Conservation (phyloP, 1,140 invertebrate species). For the Lordiphosa clarofinis region DNA sequence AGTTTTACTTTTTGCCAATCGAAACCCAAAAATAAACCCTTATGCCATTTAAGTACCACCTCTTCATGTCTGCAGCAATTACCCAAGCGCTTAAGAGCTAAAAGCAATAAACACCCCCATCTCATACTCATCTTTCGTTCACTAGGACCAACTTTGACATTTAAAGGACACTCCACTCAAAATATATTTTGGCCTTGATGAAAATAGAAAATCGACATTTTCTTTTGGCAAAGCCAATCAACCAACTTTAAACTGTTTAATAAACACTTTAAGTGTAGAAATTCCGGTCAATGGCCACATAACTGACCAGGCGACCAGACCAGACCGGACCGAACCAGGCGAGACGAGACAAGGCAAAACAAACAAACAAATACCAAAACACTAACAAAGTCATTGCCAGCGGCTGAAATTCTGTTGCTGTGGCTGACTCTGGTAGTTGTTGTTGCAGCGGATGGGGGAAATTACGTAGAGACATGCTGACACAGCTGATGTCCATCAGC, state of each 20-base stretch:
- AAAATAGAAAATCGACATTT: too few relatives aligned
- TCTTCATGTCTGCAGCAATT: too few relatives aligned
- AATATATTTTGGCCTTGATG: too few relatives aligned
- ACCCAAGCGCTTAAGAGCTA: too few relatives aligned
- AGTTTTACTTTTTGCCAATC: too few relatives aligned
- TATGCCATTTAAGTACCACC: too few relatives aligned
- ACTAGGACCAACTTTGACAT: too few relatives aligned
- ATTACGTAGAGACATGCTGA: constrained; percentile 30
- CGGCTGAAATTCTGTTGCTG: constrained; percentile 27
- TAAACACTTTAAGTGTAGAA: constrained; percentile 64
- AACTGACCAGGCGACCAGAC: constrained; percentile 30
- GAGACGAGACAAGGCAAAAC: constrained; percentile 8
- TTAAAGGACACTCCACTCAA: too few relatives aligned
- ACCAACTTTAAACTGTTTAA: constrained; percentile 68
- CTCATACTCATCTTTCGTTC: too few relatives aligned
- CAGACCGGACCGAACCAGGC: too few relatives aligned
- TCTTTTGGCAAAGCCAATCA: not conserved
- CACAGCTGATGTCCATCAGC: constrained; percentile 60
- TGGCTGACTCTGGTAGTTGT: constrained; percentile 15
- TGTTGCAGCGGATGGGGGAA: constrained; percentile 26
- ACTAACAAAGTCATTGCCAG: constrained; percentile 56
- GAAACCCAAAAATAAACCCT: too few relatives aligned
- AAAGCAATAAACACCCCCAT: too few relatives aligned
- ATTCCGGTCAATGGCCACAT: constrained; percentile 55
- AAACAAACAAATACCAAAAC: constrained; percentile 47